A percentile compares a stretch with the other conserved stretches of the same genome.
These are phyloP conservation scores for Eumacrocentrus americanus DNA, from an alignment of 2,888 invertebrate species.

Conservation along the genomic window DNA sequence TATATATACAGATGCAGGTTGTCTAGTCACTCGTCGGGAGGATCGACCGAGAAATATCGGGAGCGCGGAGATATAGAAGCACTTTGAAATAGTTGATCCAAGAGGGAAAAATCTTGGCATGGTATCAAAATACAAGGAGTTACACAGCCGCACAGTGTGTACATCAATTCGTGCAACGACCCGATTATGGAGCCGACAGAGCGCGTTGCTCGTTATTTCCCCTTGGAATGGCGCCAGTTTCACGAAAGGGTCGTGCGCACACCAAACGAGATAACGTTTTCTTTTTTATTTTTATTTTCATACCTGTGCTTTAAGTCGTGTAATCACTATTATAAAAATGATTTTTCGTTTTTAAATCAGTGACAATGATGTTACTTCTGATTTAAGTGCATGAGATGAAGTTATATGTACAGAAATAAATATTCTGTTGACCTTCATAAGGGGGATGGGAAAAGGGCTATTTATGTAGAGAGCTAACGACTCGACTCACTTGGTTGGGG, in stretches of 20 bases:
- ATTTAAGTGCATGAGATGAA: no score
- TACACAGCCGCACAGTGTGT: slow-evolving; percentile 42
- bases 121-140: slow-evolving; percentile 49
- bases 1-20: neutral
- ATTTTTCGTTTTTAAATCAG: no score
- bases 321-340: no score
- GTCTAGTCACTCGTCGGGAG: neutral
- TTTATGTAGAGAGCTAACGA: no score
- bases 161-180: slow-evolving; percentile 52
- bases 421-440: no score
- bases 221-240: slow-evolving; percentile 49
- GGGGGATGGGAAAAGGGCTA: no score
- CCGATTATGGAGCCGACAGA: slow-evolving; percentile 51
- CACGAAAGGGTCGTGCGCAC: slow-evolving; percentile 23
- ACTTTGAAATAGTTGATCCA: slow-evolving; percentile 21
- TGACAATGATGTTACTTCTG: no score
- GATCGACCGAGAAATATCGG: slow-evolving; percentile 22
- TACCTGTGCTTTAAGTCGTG: no score
- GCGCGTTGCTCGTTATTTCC: slow-evolving; percentile 34
- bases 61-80: slow-evolving; percentile 2
- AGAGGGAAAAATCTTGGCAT: slow-evolving; percentile 48
- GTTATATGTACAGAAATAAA: no score
- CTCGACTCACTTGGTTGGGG: no score
- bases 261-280: slow-evolving; percentile 5
- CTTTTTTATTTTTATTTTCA: neutral